These are phyloP conservation scores for Meriones psammophilus DNA, from an alignment of 2,797 vertebrate genomes.

Conservation along the genomic window DNA sequence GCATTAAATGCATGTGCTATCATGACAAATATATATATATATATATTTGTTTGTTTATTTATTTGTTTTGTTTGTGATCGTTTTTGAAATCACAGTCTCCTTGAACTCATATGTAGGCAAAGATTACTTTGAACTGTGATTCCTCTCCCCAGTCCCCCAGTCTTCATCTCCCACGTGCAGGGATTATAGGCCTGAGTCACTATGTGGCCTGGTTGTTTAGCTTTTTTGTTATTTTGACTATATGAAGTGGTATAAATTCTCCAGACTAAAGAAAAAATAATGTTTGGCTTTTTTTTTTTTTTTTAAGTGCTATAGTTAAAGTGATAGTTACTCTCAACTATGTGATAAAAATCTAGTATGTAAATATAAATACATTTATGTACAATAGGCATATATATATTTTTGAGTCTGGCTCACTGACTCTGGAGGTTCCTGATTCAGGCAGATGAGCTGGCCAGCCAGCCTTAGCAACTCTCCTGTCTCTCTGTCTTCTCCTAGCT, in stretches of 20 bases:
- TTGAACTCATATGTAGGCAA: neutral
- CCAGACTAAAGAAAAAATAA: neutral
- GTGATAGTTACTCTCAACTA: conserved; percentile 38
- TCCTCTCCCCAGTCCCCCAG: no score
- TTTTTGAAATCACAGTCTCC: neutral
- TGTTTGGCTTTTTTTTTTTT: neutral
- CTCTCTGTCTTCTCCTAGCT: neutral
- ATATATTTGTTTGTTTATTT: no score
- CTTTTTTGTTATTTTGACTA: neutral
- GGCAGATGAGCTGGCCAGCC: neutral
- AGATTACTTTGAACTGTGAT: neutral
- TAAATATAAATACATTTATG: neutral
- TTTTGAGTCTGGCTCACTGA: neutral
- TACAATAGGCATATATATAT: neutral
- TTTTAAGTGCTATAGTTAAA: neutral
- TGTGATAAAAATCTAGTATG: neutral
- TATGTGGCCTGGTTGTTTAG: neutral
- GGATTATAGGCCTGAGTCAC: neutral
- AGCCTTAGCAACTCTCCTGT: neutral
- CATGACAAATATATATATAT: no score
- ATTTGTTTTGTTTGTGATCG: neutral
- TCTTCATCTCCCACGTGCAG: neutral
- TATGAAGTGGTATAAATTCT: neutral
- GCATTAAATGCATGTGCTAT: neutral
- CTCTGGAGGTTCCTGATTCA: neutral